A percentile compares a stretch with the other conserved stretches of the same genome.
These are phyloP conservation scores for Camponotus vicinus DNA, from an alignment of 1,140 invertebrate species.

Conservation along the genomic window DNA sequence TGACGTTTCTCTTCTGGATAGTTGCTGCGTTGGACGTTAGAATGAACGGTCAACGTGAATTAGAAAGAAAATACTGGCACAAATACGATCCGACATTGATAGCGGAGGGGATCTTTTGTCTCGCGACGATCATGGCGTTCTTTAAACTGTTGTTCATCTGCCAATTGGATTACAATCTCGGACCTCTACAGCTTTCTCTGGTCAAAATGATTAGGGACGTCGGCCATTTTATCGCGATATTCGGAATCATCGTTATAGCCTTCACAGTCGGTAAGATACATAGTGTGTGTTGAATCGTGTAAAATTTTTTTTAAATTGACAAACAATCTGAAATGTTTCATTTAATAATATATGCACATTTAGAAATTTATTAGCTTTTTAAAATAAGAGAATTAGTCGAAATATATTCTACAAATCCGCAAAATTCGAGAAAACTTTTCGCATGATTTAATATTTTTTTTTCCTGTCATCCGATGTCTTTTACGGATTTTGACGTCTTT, in stretches of 20 bases:
- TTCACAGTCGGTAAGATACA: constrained; percentile 84
- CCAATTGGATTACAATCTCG: constrained; percentile 87
- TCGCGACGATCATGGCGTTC: constrained; percentile 91
- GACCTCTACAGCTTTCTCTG: constrained; percentile 87
- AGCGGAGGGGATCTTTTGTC: constrained; percentile 90
- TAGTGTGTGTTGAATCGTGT: not conserved
- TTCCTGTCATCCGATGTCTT: not conserved
- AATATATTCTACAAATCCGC: not conserved
- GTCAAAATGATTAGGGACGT: constrained; percentile 88
- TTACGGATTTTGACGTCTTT: not conserved
- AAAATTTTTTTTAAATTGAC: not conserved
- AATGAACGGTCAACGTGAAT: constrained; percentile 82
- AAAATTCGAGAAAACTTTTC: not conserved
- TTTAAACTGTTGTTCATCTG: constrained; percentile 87
- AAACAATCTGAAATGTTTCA: not conserved
- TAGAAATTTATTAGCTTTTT: no score
- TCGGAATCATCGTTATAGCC: constrained; percentile 86
- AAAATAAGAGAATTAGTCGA: not conserved
- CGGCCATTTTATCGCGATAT: constrained; percentile 87
- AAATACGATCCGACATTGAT: constrained; percentile 90
- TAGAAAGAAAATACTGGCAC: constrained; percentile 90
- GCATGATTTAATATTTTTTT: not conserved
- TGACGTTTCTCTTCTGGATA: constrained; percentile 86
- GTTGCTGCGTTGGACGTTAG: constrained; percentile 83
- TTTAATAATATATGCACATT: not conserved